Conservation (phyloP, 1,140 invertebrate genomes). For the Drosophila micromelanica region DNA sequence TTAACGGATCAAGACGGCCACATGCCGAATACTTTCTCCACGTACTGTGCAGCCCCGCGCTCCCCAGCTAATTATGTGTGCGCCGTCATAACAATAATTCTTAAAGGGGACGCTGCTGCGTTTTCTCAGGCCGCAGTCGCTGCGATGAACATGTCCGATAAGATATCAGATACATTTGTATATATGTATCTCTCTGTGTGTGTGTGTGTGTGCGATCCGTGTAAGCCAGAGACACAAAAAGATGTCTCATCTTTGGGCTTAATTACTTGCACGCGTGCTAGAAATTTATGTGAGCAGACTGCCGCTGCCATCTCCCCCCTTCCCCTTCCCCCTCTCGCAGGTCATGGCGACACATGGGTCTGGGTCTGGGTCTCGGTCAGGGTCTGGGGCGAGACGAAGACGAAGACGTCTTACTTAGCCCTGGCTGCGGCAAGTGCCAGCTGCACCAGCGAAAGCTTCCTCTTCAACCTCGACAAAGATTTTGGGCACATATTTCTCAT, state of each 20-base stretch:
- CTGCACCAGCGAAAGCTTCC: constrained; percentile 16
- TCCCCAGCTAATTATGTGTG: constrained; percentile 54
- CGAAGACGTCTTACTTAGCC: constrained; percentile 50
- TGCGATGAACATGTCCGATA: constrained; percentile 73
- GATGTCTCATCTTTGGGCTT: constrained; percentile 78
- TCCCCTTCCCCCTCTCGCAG: background rate
- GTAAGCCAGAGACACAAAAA: constrained; percentile 49
- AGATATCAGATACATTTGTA: constrained; percentile 61
- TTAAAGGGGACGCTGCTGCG: constrained; percentile 19
- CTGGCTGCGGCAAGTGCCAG: constrained; percentile 23
- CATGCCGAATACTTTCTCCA: constrained; percentile 59
- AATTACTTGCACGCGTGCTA: constrained; percentile 82
- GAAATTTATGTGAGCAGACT: constrained; percentile 66
- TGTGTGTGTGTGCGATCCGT: constrained; percentile 22
- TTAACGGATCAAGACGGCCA: constrained; percentile 53
- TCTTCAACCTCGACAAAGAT: background rate
- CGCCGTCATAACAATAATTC: constrained; percentile 58
- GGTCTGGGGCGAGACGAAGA: constrained; percentile 22
- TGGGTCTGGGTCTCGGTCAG: background rate
- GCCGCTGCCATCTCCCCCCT: constrained; percentile 2
- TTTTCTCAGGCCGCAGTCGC: constrained; percentile 23
- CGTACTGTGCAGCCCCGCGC: constrained; percentile 13
- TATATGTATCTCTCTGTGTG: constrained; percentile 1
- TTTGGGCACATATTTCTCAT: background rate
- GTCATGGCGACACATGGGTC: constrained; percentile 28